Evolutionary conservation across 2,113 vertebrate genomes (phyloP), one percentile per base, ranked within the genome.

Genomic region (Peromyscus californicus): DNA sequence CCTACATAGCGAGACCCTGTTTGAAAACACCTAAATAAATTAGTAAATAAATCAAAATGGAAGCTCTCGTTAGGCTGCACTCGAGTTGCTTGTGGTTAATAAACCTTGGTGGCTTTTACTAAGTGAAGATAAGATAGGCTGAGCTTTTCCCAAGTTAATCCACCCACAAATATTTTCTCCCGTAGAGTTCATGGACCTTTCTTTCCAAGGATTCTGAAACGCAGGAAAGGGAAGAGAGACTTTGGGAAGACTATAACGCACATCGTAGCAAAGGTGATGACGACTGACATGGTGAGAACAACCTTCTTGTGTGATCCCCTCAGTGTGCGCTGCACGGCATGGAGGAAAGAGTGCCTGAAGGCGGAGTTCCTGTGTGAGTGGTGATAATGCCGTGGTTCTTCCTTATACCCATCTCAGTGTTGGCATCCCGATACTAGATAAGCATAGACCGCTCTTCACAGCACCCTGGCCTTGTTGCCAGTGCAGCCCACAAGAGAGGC

Each of bases 221-320:
- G 98, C 42, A 98, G 97, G 87, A 99, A 98, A 98, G 98, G 98
- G 93, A 97, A 95, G 92, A 98, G 98, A 98, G 92, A 98, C 33
- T 97, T 97, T 97, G 98, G 98, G 48, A 98, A 98, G 97, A 95
- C 97, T 80, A 97, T 99, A 96, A 99, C 98, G 82, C 98, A 99
- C 72, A 98, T 98, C 84, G 98, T 99, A 95, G 97, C 98, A 39
- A 98, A 98, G 94, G 98, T 98, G 89, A 98, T 98, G 97, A 98
- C 98, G 61, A 97, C 98, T 57, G 98, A 99, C 92, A 98, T 98
- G 98, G 98, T 99, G 97, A 98, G 98, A 97, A 93, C 63, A 72
- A 82, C 45, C 65, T 10, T 78, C 13, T 19, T 19, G 10, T 26
- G 91, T 82, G 76, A 61, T 94, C 63, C 31, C 83, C 93, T 88